Conservation (phyloP, 2,888 invertebrate genomes). For the Bellardia bayeri region DNA sequence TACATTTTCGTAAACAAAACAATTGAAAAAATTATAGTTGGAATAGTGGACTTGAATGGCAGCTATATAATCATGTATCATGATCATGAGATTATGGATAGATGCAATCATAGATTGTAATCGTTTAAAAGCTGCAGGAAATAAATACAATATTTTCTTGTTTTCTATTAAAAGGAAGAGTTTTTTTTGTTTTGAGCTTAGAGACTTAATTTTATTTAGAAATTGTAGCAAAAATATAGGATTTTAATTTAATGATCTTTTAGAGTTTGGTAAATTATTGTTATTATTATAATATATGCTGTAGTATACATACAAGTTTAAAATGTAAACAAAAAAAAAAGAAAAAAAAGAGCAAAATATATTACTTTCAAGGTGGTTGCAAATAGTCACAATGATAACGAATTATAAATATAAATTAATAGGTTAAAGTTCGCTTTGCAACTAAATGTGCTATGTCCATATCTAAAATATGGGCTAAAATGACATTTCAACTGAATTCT, state of each 20-base stretch:
- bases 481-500: no score
- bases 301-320: neutral
- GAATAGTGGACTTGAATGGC: conserved; percentile 30
- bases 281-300: neutral
- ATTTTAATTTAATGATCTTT: conserved; percentile 35
- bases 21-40: conserved; percentile 24
- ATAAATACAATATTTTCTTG: conserved; percentile 30
- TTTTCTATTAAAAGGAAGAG: conserved; percentile 12
- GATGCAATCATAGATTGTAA: conserved; percentile 35
- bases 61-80: conserved; percentile 38
- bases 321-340: neutral
- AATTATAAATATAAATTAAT: no score
- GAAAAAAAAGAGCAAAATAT: neutral
- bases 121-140: conserved; percentile 49
- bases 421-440: no score
- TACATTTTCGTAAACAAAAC: conserved; percentile 26
- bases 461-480: no score
- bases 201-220: conserved; percentile 35
- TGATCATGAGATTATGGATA: conserved; percentile 28
- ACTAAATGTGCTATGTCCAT: no score
- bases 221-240: conserved; percentile 51
- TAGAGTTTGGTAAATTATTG: conserved; percentile 22
- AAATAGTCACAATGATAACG: neutral
- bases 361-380: neutral
- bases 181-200: neutral